phyloP scores from a whole-genome alignment of 1,140 invertebrate species.

The Steinernema feltiae region DNA sequence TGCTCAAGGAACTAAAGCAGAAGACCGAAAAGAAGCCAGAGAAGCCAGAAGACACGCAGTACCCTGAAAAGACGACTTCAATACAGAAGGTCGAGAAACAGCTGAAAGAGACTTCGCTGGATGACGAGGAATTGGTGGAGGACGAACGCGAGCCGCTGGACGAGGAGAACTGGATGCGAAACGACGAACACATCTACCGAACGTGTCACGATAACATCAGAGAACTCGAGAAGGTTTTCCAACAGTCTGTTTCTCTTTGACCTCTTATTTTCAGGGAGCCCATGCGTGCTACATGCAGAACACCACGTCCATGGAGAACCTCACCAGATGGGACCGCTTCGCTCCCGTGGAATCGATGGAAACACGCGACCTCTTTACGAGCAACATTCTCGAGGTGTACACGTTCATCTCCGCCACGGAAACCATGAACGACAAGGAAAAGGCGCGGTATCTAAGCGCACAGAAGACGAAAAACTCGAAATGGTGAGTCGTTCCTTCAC shows the following conservation, averaged over 20 bases:
- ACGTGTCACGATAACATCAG: neutral
- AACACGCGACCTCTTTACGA: neutral
- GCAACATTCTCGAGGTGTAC: neutral
- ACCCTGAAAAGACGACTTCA: neutral
- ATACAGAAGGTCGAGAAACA: neutral
- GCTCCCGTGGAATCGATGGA: neutral
- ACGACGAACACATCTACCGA: conserved; percentile 8
- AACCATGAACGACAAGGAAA: conserved; percentile 6
- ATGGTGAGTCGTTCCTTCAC: neutral
- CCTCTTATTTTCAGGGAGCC: neutral
- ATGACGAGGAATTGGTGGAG: neutral
- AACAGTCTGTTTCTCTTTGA: no score
- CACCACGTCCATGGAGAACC: neutral
- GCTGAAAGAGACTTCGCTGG: neutral
- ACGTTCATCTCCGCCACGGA: conserved; percentile 6
- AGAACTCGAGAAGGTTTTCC: conserved; percentile 4
- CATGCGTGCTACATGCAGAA: neutral
- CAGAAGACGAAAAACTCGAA: neutral
- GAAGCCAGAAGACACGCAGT: neutral
- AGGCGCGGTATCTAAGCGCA: neutral
- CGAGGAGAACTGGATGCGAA: conserved; percentile 7
- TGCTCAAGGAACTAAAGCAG: neutral
- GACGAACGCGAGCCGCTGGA: neutral
- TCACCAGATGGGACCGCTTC: neutral
- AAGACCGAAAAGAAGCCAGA: neutral